Conservation (phyloP, 2,888 invertebrate species). For the Euproctis similis region DNA sequence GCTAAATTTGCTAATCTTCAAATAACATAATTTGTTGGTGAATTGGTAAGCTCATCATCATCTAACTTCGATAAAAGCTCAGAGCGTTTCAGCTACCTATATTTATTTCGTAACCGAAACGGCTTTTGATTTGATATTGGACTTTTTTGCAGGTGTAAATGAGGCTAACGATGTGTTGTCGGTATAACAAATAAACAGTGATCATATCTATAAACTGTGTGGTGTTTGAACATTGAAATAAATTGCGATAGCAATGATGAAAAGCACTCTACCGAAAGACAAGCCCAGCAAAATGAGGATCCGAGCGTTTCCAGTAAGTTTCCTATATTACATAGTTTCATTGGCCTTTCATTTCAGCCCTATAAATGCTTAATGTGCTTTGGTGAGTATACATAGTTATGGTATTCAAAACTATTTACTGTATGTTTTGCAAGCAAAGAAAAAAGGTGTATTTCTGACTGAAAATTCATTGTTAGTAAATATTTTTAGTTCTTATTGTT, state of each 20-base stretch:
- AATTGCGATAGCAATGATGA: conserved; percentile 75
- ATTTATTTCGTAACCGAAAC: conserved; percentile 6
- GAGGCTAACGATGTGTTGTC: conserved; percentile 62
- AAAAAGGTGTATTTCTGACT: too few relatives aligned
- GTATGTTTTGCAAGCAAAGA: too few relatives aligned
- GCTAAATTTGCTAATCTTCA: conserved; percentile 14
- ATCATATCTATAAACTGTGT: conserved; percentile 37
- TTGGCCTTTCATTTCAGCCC: too few relatives aligned
- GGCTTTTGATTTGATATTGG: conserved; percentile 22
- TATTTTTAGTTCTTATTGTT: too few relatives aligned
- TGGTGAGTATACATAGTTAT: too few relatives aligned
- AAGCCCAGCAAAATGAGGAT: conserved; percentile 97
- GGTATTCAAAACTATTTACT: too few relatives aligned
- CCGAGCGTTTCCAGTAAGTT: conserved; percentile 96
- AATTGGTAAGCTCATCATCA: conserved; percentile 2
- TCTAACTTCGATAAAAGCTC: conserved; percentile 1
- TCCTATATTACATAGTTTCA: too few relatives aligned
- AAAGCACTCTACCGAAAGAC: conserved; percentile 88
- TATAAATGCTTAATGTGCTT: too few relatives aligned
- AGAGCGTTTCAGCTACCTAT: conserved; percentile 5
- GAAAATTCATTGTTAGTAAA: too few relatives aligned
- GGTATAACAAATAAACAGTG: conserved; percentile 57
- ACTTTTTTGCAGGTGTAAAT: conserved; percentile 57
- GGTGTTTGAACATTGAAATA: conserved; percentile 47
- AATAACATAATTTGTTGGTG: conserved; percentile 4